Evolutionary conservation across 30 jellyfish, hydroid and myxozoan genomes (phyloP).

Genomic region (Calvadosia cruxmelitensis): DNA sequence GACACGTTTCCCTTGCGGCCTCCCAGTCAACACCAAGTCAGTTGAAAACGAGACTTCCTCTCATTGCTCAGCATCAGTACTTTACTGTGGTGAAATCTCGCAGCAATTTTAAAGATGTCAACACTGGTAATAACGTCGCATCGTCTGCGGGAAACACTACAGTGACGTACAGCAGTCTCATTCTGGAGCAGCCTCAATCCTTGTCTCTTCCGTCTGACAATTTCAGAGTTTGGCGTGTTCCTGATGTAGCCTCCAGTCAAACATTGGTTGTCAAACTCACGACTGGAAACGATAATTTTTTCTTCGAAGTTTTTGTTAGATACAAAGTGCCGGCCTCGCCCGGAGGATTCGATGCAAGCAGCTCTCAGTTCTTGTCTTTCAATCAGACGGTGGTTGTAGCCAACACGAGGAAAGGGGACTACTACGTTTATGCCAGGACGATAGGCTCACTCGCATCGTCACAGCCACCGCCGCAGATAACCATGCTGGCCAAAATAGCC

Average conservation of each 20-base stretch:
- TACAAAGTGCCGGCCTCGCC: slow-evolving; percentile 11
- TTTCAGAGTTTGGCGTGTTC: slow-evolving; percentile 3
- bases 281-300: background rate
- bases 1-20: slow-evolving; percentile 4
- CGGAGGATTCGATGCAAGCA: slow-evolving; percentile 1
- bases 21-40: background rate
- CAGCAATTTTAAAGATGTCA: slow-evolving; percentile 8
- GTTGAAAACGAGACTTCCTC: background rate
- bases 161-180: background rate
- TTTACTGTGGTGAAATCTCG: slow-evolving; percentile 17
- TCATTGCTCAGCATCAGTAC: slow-evolving; percentile 8
- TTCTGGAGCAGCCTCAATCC: background rate
- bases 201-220: background rate
- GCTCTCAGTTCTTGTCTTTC: slow-evolving; percentile 3
- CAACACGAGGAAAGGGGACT: slow-evolving; percentile 15
- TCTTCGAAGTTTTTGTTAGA: slow-evolving; percentile 3
- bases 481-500: slow-evolving; percentile 5
- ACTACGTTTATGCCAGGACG: slow-evolving; percentile 5
- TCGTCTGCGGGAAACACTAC: background rate
- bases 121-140: slow-evolving; percentile 9
- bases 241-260: slow-evolving; percentile 20
- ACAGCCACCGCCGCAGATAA: background rate
- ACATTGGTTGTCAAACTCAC: background rate
- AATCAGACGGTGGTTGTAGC: slow-evolving; percentile 5
- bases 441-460: background rate